These are phyloP conservation scores for Coregonus suidteri DNA, from an alignment of 2,797 vertebrate species.

Conservation along the genomic window DNA sequence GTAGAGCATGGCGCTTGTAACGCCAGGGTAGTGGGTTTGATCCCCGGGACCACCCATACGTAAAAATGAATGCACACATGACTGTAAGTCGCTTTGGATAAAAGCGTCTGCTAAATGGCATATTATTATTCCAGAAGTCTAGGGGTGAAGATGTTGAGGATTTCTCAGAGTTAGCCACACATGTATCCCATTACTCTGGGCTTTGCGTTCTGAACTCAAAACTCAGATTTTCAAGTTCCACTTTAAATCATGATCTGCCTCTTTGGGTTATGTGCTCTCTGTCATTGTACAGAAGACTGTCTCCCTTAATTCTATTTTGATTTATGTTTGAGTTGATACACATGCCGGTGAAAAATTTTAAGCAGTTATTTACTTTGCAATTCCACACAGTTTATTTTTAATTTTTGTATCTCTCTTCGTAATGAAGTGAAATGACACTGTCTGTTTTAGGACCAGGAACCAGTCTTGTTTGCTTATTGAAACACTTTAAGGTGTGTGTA, in stretches of 20 bases:
- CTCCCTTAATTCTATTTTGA: background rate
- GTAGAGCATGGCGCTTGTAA: too few relatives aligned
- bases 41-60: too few relatives aligned
- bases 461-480: background rate
- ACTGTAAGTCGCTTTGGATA: too few relatives aligned
- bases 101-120: too few relatives aligned
- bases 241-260: conserved; percentile 48
- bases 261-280: conserved; percentile 45
- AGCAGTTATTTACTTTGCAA: background rate
- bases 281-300: conserved; percentile 32
- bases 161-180: conserved; percentile 31
- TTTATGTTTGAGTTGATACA: background rate
- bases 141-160: background rate
- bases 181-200: conserved; percentile 49
- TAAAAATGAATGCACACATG: too few relatives aligned
- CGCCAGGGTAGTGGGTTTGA: too few relatives aligned
- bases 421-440: conserved; percentile 19
- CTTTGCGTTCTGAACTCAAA: conserved; percentile 30
- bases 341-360: background rate
- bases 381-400: background rate
- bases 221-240: too few relatives aligned
- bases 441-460: conserved; percentile 52
- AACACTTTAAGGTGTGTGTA: conserved; percentile 34
- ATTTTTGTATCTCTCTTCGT: background rate
- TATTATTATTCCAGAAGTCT: background rate